Evolutionary conservation across 1,140 invertebrate genomes (phyloP).

Genomic region (Scaptomyza hsui): DNA sequence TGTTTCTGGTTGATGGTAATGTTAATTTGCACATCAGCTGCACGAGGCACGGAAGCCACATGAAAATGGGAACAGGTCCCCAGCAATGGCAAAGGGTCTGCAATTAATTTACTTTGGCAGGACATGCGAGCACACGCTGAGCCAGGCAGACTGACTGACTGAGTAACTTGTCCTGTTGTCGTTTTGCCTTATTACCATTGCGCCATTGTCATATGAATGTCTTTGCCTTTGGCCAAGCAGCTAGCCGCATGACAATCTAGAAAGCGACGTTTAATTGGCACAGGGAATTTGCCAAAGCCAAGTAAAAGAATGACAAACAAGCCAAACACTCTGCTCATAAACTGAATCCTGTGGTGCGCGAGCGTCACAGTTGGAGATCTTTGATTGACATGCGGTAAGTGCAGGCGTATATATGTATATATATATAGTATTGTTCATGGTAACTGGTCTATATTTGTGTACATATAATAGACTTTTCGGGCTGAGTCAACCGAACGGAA

Average conservation of each 20-base stretch:
- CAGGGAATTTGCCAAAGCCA: conserved; percentile 48
- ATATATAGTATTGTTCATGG: neutral
- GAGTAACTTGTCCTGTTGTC: conserved; percentile 41
- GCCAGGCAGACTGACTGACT: conserved; percentile 7
- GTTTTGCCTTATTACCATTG: conserved; percentile 63
- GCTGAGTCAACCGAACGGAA: conserved; percentile 71
- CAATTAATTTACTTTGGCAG: conserved; percentile 83
- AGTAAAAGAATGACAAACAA: conserved; percentile 46
- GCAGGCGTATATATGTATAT: conserved; percentile 13
- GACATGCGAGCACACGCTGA: conserved; percentile 75
- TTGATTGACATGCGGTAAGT: conserved; percentile 74
- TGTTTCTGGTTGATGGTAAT: conserved; percentile 61
- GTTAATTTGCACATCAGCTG: conserved; percentile 74
- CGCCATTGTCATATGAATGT: conserved; percentile 66
- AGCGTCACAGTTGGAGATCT: conserved; percentile 64
- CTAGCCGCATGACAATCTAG: conserved; percentile 55
- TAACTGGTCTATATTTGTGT: conserved; percentile 33
- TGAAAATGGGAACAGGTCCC: conserved; percentile 46
- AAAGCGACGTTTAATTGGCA: conserved; percentile 76
- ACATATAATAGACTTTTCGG: conserved; percentile 30
- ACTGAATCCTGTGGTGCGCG: conserved; percentile 44
- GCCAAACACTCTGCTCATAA: conserved; percentile 53
- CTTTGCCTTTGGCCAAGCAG: conserved; percentile 30
- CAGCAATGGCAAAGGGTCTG: conserved; percentile 29
- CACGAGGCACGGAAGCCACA: conserved; percentile 43